Percentiles rank a stretch among this genome's conserved stretches.
phyloP scores from a whole-genome alignment of 2,113 vertebrate species.

The Catharus minimus region DNA sequence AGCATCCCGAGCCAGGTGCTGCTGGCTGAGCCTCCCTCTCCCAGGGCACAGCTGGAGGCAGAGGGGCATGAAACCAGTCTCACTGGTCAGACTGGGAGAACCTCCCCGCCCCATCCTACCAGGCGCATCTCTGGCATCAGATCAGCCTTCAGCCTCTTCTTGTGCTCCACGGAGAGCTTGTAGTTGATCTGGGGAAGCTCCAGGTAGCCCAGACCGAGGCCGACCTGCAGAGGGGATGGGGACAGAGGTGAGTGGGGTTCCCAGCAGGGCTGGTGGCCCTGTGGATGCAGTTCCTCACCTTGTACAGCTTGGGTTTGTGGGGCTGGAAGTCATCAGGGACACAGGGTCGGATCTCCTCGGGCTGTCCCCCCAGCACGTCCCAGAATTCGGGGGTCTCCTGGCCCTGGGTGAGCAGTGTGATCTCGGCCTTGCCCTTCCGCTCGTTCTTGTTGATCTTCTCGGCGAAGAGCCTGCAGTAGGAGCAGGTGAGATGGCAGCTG shows the following conservation, averaged over 20 bases:
- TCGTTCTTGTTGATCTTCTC: constrained; percentile 99
- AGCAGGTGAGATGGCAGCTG: not conserved
- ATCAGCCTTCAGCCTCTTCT: constrained; percentile 89
- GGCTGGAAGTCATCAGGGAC: constrained; percentile 91
- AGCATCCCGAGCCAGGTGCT: not conserved
- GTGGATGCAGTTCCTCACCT: constrained; percentile 65
- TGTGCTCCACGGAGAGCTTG: constrained; percentile 94
- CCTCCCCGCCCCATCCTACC: constrained; percentile 67
- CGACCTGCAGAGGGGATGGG: constrained; percentile 76
- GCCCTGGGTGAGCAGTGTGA: constrained; percentile 80
- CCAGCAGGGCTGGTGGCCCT: fast-evolving
- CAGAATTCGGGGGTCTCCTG: constrained; percentile 91
- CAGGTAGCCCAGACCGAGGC: constrained; percentile 93
- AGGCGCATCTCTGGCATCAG: constrained; percentile 89
- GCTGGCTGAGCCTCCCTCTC: not conserved
- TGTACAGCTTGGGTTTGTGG: constrained; percentile 92
- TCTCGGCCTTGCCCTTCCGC: constrained; percentile 92
- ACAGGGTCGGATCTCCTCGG: constrained; percentile 87
- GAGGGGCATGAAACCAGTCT: not conserved
- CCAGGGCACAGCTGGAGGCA: constrained; percentile 9
- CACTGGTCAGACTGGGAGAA: not conserved
- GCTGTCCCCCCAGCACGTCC: constrained; percentile 89
- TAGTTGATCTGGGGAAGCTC: constrained; percentile 98
- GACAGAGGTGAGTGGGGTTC: not conserved
- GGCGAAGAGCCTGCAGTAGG: constrained; percentile 82